These are phyloP conservation scores for Drosophila chauvacae DNA, from an alignment of 1,140 invertebrate genomes.

Conservation along the genomic window DNA sequence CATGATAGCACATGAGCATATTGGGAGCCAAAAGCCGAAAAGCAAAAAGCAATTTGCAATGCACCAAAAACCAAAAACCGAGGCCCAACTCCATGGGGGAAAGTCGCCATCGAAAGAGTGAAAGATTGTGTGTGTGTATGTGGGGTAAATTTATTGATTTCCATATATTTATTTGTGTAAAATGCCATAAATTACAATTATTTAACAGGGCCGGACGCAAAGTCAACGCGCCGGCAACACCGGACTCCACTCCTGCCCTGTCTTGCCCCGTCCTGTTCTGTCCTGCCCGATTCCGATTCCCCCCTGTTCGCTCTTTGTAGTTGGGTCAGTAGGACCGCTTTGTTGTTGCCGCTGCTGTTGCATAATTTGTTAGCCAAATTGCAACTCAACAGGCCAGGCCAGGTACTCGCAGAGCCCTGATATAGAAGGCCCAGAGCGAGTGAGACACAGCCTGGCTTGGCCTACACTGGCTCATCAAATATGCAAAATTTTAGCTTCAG, in stretches of 20 bases:
- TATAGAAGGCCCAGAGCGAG: slow-evolving; percentile 23
- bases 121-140: slow-evolving; percentile 5
- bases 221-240: slow-evolving; percentile 51
- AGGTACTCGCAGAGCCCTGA: slow-evolving; percentile 14
- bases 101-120: slow-evolving; percentile 10
- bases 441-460: neutral
- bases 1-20: slow-evolving; percentile 10
- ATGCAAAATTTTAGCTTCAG: slow-evolving; percentile 66
- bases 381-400: slow-evolving; percentile 75
- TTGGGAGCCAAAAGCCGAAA: slow-evolving; percentile 4
- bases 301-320: slow-evolving; percentile 11
- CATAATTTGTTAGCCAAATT: slow-evolving; percentile 83
- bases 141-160: slow-evolving; percentile 78
- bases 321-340: slow-evolving; percentile 67
- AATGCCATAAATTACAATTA: slow-evolving; percentile 83
- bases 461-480: slow-evolving; percentile 63
- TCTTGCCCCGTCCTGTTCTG: neutral
- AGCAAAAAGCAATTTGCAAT: slow-evolving; percentile 64
- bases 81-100: slow-evolving; percentile 45
- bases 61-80: slow-evolving; percentile 60
- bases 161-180: slow-evolving; percentile 82
- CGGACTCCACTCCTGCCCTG: neutral
- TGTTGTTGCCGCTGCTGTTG: slow-evolving; percentile 41
- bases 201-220: slow-evolving; percentile 68
- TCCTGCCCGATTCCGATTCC: neutral